Percentiles rank a stretch among this genome's conserved stretches.
phyloP scores from a whole-genome alignment of 2,888 invertebrate genomes.

The Ophraella communa region DNA sequence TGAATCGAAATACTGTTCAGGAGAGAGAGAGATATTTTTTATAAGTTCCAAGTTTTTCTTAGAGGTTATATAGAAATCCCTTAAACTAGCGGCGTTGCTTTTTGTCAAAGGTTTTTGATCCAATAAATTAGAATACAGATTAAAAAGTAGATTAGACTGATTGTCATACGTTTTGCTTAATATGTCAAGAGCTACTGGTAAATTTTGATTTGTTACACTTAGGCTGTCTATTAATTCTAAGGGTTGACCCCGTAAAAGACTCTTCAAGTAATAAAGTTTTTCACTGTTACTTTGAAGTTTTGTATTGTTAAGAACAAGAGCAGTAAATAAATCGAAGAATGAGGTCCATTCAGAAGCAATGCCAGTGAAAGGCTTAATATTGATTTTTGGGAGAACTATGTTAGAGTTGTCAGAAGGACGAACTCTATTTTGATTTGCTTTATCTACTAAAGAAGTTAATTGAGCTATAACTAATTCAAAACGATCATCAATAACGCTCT shows the following conservation, averaged over 20 bases:
- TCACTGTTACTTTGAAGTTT: neutral
- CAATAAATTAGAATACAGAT: neutral
- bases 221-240: neutral
- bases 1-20: neutral
- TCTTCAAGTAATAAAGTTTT: constrained; percentile 6
- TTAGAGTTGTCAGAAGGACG: neutral
- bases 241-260: constrained; percentile 2
- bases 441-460: neutral
- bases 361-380: constrained; percentile 1
- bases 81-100: neutral
- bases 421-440: neutral
- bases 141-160: neutral
- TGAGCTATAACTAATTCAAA: constrained; percentile 5
- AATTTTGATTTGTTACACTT: constrained; percentile 6
- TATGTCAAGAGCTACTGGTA: neutral
- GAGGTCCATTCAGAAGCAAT: neutral
- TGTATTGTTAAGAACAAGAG: neutral
- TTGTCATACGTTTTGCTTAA: neutral
- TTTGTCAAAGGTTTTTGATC: constrained; percentile 2
- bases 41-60: constrained; percentile 1
- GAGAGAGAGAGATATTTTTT: neutral
- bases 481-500: neutral
- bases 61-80: neutral
- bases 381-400: constrained; percentile 2
- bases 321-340: constrained; percentile 3